Evolutionary conservation across 2,797 vertebrate genomes (phyloP), one percentile per base, ranked within the genome.

Genomic region (Crenichthys baileyi): DNA sequence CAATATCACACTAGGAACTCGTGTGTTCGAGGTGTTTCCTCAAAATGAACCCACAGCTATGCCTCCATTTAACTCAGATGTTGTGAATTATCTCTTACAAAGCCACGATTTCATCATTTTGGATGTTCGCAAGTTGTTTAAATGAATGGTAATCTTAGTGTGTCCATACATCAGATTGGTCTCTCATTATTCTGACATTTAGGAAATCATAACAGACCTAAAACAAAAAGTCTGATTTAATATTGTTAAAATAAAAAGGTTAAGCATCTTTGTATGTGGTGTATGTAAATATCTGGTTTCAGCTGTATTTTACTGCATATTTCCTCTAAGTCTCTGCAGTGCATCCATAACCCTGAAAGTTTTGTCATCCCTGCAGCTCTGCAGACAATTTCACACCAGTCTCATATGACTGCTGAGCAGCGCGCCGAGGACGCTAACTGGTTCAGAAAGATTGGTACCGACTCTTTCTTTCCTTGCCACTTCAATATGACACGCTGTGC

Each of bases 401-500:
- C 93, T 70, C 50, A 31, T 0, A 70, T 91, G 72, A 89, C 82
- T 76, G 89, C 77, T 16, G 93, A 96, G 58, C 86, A 90, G 79
- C 93, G 79, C 74, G 86, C 84, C 75, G 93, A 95, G 15, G 96
- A 97, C 76, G 96, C 97, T 79, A 95, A 97, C 81, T 98, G 97
- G 97, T 98, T 99, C 93, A 96, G 96, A 87, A 98, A 96, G 95
- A 96, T 96, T 81, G 97, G 98, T 99, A 95, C 80, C 83, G 72
- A 79, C 44, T 72, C 48, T 75, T 24, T 70, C 48, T 80, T 44
- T 83, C 48, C 71, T 46, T 68, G 44, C 73, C 72, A 78, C 44
- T 81, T 79, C 36, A 18, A 68, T 85, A 61, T 79, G n/a, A 78
- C 1, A n/a, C 41, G 11, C 48, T 44, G 53, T 80, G 75, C 70